Evolutionary conservation across 2,888 invertebrate genomes (phyloP).

Genomic region (Drosophila borealis): DNA sequence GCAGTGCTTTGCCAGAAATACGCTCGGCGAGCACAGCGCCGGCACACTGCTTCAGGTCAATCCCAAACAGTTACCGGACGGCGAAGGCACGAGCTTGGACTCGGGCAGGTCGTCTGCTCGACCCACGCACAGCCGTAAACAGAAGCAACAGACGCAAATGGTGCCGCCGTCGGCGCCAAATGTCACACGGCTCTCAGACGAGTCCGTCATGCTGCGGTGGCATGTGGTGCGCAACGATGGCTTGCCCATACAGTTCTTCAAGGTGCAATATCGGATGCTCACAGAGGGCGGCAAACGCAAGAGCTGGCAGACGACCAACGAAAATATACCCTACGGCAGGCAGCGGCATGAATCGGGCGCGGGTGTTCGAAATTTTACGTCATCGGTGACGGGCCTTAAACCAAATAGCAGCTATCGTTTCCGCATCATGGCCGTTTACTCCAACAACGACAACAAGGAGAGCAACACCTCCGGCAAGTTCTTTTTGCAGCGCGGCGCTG

Average conservation of each 20-base stretch:
- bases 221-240: conserved; percentile 92
- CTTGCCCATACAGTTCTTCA: conserved; percentile 94
- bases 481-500: conserved; percentile 83
- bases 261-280: conserved; percentile 89
- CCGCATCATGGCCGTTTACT: conserved; percentile 96
- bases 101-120: conserved; percentile 23
- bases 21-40: conserved; percentile 88
- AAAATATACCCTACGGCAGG: conserved; percentile 89
- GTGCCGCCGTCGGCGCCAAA: conserved; percentile 95
- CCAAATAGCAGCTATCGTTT: conserved; percentile 87
- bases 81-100: conserved; percentile 34
- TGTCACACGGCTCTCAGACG: conserved; percentile 93
- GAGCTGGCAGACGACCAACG: conserved; percentile 92
- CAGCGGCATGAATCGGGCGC: conserved; percentile 69
- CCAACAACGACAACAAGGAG: conserved; percentile 95
- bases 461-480: conserved; percentile 89
- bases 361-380: conserved; percentile 81
- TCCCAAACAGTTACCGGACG: conserved; percentile 90
- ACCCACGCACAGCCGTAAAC: conserved; percentile 43
- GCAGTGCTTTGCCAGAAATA: conserved; percentile 93
- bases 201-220: conserved; percentile 97
- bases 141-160: conserved; percentile 87
- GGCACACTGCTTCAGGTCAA: conserved; percentile 89
- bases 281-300: conserved; percentile 82
- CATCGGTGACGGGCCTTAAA: conserved; percentile 82